These are phyloP conservation scores for Adelges cooleyi DNA, from an alignment of 1,140 invertebrate species.

Conservation along the genomic window DNA sequence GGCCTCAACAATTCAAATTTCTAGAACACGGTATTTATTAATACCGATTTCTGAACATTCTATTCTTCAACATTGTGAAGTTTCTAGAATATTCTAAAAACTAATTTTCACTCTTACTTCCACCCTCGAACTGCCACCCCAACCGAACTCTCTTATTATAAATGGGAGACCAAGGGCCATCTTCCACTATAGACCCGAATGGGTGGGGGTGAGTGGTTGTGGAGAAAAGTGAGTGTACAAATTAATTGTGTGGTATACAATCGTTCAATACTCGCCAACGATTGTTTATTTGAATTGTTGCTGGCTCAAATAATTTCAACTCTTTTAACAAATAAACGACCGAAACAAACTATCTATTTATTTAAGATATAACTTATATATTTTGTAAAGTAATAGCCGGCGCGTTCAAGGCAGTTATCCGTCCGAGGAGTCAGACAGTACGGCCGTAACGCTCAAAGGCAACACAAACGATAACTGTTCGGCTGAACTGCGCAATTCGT, in stretches of 20 bases:
- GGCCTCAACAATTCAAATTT: background rate
- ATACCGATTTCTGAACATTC: too few relatives aligned
- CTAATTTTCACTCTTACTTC: background rate
- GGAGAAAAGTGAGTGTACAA: too few relatives aligned
- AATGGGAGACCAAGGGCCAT: background rate
- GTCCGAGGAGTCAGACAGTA: slow-evolving; percentile 81
- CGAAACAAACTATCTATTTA: too few relatives aligned
- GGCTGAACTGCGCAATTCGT: slow-evolving; percentile 82
- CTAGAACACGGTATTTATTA: background rate
- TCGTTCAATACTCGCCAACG: too few relatives aligned
- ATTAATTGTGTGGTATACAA: too few relatives aligned
- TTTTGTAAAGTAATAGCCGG: too few relatives aligned
- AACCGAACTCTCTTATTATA: background rate
- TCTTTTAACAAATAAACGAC: too few relatives aligned
- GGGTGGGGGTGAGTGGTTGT: background rate
- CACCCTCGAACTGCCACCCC: background rate
- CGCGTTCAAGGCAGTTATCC: slow-evolving; percentile 81
- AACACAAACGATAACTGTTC: slow-evolving; percentile 98
- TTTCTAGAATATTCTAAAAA: background rate
- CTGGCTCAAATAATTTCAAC: too few relatives aligned
- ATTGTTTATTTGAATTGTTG: too few relatives aligned
- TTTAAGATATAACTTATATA: too few relatives aligned
- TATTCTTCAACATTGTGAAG: background rate
- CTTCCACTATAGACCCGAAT: background rate
- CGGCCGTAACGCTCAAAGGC: slow-evolving; percentile 78